These are phyloP conservation scores for Sphecodes monilicornis DNA, from an alignment of 2,888 invertebrate genomes.

Conservation along the genomic window DNA sequence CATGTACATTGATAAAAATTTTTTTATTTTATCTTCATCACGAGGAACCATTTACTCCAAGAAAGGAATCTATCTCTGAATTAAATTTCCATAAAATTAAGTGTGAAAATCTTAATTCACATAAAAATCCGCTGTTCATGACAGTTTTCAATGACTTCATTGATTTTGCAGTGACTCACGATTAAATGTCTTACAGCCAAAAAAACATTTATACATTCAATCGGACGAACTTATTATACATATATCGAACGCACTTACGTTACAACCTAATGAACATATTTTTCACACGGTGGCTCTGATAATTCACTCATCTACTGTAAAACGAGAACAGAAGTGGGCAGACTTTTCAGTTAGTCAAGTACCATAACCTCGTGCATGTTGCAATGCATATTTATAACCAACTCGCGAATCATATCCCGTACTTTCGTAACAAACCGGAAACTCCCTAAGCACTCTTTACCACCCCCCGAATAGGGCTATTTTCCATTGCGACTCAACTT, in stretches of 20 bases:
- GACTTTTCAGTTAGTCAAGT: background rate
- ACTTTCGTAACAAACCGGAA: slow-evolving; percentile 21
- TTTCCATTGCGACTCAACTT: slow-evolving; percentile 33
- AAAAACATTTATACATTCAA: too few species aligned
- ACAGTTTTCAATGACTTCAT: too few species aligned
- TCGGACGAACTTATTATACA: too few species aligned
- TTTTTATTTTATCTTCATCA: too few species aligned
- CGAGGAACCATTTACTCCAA: too few species aligned
- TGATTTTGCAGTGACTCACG: too few species aligned
- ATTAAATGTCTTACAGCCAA: background rate
- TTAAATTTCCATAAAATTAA: too few species aligned
- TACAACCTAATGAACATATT: too few species aligned
- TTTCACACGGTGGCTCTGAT: background rate
- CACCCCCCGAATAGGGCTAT: slow-evolving; percentile 31
- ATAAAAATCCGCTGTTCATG: too few species aligned
- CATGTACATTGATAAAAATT: too few species aligned
- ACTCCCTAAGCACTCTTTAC: slow-evolving; percentile 1
- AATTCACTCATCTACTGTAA: background rate
- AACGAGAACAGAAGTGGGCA: background rate
- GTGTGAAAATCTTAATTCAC: background rate
- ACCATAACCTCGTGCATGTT: background rate
- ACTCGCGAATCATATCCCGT: slow-evolving; percentile 4
- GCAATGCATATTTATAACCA: background rate
- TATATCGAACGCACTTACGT: too few species aligned
- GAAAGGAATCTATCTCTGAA: too few species aligned